Percentiles rank a stretch among this genome's conserved stretches.
Evolutionary conservation across 2,113 vertebrate genomes (phyloP).

Genomic region (Erythrocercus mccallii): DNA sequence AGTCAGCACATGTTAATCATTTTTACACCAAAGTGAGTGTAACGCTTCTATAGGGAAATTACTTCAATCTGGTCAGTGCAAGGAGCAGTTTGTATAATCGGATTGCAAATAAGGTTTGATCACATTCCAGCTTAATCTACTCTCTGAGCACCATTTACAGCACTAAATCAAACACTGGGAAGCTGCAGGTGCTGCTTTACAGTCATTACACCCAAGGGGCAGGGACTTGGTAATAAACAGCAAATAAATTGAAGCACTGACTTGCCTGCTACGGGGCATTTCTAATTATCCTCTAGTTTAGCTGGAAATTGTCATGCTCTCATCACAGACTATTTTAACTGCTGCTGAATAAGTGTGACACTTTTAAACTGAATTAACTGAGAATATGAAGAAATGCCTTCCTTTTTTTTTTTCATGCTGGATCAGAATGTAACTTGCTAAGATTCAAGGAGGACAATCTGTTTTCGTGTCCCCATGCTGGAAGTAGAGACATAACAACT

Average conservation of each 20-base stretch:
- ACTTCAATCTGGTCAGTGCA: constrained; percentile 89
- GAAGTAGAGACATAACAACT: constrained; percentile 74
- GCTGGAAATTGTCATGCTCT: constrained; percentile 80
- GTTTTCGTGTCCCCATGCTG: constrained; percentile 65
- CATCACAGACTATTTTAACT: constrained; percentile 75
- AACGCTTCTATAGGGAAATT: constrained; percentile 89
- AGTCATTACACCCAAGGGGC: constrained; percentile 90
- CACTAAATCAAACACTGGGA: constrained; percentile 89
- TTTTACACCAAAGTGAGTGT: constrained; percentile 87
- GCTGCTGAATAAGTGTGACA: constrained; percentile 73
- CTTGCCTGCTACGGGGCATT: constrained; percentile 92
- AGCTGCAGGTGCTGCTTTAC: constrained; percentile 86
- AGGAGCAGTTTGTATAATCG: constrained; percentile 94
- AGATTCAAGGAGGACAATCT: not conserved
- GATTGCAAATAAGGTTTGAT: constrained; percentile 99
- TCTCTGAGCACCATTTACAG: constrained; percentile 85
- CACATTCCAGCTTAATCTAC: constrained; percentile 95
- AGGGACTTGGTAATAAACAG: constrained; percentile 89
- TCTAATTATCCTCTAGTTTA: constrained; percentile 93
- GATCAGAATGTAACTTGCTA: not conserved
- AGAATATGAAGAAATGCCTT: constrained; percentile 55
- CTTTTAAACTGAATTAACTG: constrained; percentile 77
- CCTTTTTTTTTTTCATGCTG: not conserved
- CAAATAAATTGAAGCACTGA: constrained; percentile 93
- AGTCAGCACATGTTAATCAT: constrained; percentile 88